phyloP scores from a whole-genome alignment of 2,888 invertebrate genomes.

The Gibbula magus region DNA sequence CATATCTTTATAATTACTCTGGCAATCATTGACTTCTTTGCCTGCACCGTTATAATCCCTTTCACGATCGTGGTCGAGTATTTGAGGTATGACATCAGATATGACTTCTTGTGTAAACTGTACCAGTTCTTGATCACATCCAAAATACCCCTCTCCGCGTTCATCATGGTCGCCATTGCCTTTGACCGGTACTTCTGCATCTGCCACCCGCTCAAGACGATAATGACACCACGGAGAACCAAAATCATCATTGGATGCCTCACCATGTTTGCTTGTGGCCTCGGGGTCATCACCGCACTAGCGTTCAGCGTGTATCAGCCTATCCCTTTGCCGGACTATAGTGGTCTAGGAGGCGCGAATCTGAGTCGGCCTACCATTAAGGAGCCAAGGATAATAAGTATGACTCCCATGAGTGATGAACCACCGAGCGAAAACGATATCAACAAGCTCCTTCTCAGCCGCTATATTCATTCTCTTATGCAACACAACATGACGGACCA shows the following conservation, averaged over 20 bases:
- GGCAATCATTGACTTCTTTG: conserved; percentile 51
- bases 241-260: conserved; percentile 53
- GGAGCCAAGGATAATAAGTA: neutral
- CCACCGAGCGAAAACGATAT: conserved; percentile 29
- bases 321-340: neutral
- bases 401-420: conserved; percentile 29
- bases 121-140: conserved; percentile 68
- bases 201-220: conserved; percentile 61
- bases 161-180: conserved; percentile 71
- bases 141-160: conserved; percentile 67
- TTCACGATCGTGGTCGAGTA: conserved; percentile 52
- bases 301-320: conserved; percentile 55
- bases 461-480: conserved; percentile 6
- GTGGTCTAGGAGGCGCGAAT: neutral
- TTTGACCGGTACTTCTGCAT: conserved; percentile 71
- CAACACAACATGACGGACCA: conserved; percentile 21
- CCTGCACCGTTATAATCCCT: conserved; percentile 53
- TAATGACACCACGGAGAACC: conserved; percentile 51
- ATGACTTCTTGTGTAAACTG: conserved; percentile 63
- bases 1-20: conserved; percentile 61
- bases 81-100: conserved; percentile 47
- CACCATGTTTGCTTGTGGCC: conserved; percentile 46
- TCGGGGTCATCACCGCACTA: conserved; percentile 58
- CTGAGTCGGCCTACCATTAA: neutral
- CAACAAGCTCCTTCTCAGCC: conserved; percentile 22